Conservation (phyloP, 2,113 vertebrate species). For the Rhinichthys klamathensis region DNA sequence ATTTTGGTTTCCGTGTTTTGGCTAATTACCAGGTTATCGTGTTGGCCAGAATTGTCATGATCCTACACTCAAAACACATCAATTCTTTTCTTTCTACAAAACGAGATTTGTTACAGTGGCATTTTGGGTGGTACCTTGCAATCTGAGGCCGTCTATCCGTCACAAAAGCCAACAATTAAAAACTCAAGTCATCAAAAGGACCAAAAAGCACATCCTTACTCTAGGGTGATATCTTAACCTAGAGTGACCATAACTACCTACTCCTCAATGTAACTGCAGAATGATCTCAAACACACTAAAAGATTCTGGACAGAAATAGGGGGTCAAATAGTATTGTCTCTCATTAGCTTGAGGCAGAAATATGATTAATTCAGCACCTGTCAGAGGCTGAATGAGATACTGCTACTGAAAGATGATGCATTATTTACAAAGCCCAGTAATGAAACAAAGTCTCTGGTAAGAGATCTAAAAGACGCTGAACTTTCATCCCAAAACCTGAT, state of each 20-base stretch:
- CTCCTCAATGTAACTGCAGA: background rate
- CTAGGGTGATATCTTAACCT: background rate
- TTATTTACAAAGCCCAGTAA: conserved; percentile 44
- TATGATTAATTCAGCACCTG: conserved; percentile 46
- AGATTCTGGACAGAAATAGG: background rate
- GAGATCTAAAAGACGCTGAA: background rate
- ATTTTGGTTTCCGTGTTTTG: background rate
- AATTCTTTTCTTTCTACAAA: background rate
- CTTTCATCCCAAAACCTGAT: conserved; percentile 6
- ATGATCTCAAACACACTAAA: background rate
- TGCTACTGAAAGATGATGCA: conserved; percentile 30
- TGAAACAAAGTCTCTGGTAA: conserved; percentile 15
- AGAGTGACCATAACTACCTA: background rate
- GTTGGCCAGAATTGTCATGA: background rate
- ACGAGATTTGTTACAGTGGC: background rate
- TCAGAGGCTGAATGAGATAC: conserved; percentile 34
- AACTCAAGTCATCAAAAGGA: background rate
- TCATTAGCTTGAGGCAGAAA: conserved; percentile 37
- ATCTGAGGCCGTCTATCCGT: background rate
- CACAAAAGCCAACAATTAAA: background rate
- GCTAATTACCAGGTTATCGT: background rate
- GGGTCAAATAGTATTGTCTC: conserved; percentile 23
- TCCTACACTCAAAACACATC: background rate
- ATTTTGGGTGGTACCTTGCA: background rate
- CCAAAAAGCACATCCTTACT: background rate